phyloP scores from a whole-genome alignment of 1,140 invertebrate species.

The Hyles vespertilio region DNA sequence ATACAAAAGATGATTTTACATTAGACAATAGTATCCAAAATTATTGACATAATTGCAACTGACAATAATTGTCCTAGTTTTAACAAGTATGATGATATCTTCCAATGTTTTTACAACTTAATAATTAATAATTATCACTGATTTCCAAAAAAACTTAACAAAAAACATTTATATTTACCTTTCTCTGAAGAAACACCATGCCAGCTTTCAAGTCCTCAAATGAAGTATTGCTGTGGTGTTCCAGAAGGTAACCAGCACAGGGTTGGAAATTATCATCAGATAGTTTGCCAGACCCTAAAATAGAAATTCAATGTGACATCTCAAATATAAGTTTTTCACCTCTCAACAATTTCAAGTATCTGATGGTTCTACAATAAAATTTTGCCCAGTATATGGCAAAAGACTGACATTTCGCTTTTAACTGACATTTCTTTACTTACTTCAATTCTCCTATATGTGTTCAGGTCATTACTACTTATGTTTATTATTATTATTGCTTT shows the following conservation, averaged over 20 bases:
- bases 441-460: background rate
- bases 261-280: slow-evolving; percentile 94
- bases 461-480: background rate
- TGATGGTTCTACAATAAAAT: too few relatives aligned
- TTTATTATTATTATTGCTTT: background rate
- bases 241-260: slow-evolving; percentile 96
- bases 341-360: too few relatives aligned
- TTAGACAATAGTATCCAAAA: too few relatives aligned
- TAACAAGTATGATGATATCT: too few relatives aligned
- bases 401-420: background rate
- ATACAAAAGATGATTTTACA: background rate
- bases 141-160: too few relatives aligned
- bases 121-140: too few relatives aligned
- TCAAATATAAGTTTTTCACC: too few relatives aligned
- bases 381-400: too few relatives aligned
- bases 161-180: slow-evolving; percentile 76
- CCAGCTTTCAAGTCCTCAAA: slow-evolving; percentile 96
- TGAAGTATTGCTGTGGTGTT: slow-evolving; percentile 94
- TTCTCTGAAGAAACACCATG: slow-evolving; percentile 86
- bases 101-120: too few relatives aligned
- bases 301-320: background rate
- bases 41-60: too few relatives aligned
- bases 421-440: background rate
- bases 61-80: too few relatives aligned
- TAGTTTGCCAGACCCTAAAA: slow-evolving; percentile 88